These are phyloP conservation scores for Idaea aversata DNA, from an alignment of 2,888 invertebrate species.

Conservation along the genomic window DNA sequence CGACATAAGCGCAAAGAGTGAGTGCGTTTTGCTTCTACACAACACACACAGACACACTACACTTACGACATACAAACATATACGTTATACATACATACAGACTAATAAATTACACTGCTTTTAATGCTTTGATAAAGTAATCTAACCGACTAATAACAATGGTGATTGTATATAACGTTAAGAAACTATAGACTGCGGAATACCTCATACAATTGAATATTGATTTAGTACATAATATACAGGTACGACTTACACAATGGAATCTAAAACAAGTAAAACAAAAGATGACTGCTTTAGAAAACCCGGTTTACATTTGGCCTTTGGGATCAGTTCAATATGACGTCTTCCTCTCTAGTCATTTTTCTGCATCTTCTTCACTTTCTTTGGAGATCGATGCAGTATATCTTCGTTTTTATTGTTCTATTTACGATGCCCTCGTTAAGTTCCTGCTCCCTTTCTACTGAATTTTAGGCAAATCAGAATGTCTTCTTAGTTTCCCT, in stretches of 20 bases:
- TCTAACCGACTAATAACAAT: neutral
- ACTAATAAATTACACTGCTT: constrained; percentile 3
- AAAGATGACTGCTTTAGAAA: neutral
- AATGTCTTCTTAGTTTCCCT: no score
- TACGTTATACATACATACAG: constrained; percentile 2
- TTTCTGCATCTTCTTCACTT: no score
- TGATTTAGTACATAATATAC: neutral
- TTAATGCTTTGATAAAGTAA: constrained; percentile 2
- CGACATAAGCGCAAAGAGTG: neutral
- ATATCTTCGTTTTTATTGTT: no score
- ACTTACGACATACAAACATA: constrained; percentile 7
- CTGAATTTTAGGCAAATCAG: no score
- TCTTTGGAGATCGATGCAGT: no score
- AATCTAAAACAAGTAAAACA: neutral
- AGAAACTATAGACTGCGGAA: neutral
- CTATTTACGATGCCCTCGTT: no score
- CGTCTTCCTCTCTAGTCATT: no score
- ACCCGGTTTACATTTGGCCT: no score
- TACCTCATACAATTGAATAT: neutral
- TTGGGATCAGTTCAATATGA: no score
- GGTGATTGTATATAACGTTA: neutral
- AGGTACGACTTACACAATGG: neutral
- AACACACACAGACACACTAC: neutral
- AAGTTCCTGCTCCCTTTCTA: no score
- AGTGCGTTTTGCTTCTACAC: neutral